These are phyloP conservation scores for Brachionus angularis DNA, from an alignment of 1,140 invertebrate genomes.

Conservation along the genomic window DNA sequence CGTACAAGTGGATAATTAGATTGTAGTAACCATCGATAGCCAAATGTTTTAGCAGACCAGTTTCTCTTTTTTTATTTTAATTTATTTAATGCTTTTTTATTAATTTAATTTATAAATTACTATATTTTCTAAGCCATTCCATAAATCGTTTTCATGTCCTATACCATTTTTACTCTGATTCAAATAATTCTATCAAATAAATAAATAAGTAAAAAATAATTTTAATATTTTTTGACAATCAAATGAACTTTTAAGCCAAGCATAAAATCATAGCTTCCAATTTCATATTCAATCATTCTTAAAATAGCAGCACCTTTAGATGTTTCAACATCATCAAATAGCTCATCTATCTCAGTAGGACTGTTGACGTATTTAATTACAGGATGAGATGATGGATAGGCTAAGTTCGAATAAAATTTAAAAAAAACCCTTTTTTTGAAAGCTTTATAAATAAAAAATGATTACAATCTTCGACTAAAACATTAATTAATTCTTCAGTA, in stretches of 20 bases:
- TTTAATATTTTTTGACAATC: too few species aligned
- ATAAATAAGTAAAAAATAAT: not conserved
- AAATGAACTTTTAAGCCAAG: constrained; percentile 7
- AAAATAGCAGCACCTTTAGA: constrained; percentile 33
- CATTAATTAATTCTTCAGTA: constrained; percentile 21
- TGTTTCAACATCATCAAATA: constrained; percentile 41
- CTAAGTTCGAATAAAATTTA: constrained; percentile 1
- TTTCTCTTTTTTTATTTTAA: not conserved
- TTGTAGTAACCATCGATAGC: constrained; percentile 19
- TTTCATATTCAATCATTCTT: constrained; percentile 40
- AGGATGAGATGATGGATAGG: constrained; percentile 43
- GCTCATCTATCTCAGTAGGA: constrained; percentile 15
- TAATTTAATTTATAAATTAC: not conserved
- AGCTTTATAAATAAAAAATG: not conserved
- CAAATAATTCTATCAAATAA: constrained; percentile 27
- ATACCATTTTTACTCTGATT: constrained; percentile 38
- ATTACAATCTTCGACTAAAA: constrained; percentile 27
- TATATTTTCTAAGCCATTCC: constrained; percentile 11
- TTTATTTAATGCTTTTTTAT: not conserved
- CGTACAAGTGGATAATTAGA: constrained; percentile 30
- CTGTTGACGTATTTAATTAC: constrained; percentile 33
- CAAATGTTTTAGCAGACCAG: constrained; percentile 32
- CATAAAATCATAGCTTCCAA: constrained; percentile 27
- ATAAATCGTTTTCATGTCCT: constrained; percentile 7
- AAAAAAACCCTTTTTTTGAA: not conserved